Percentiles rank a stretch among this genome's conserved stretches.
Evolutionary conservation across 2,888 invertebrate genomes (phyloP).

Genomic region (Branchellion lobata): DNA sequence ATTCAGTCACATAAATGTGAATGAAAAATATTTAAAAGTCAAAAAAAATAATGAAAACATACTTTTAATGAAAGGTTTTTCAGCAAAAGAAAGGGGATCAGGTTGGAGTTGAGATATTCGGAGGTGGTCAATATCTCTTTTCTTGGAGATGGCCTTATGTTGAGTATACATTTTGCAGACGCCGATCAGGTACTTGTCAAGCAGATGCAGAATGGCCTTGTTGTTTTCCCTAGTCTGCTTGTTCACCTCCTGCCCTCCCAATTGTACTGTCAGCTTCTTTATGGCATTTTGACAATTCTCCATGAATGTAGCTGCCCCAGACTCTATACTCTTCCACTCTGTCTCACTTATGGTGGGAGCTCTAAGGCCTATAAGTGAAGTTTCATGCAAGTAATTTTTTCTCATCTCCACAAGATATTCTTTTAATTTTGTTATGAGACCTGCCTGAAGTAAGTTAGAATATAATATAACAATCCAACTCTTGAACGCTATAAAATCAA

Average conservation of each 20-base stretch:
- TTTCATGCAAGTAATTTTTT: conserved; percentile 76
- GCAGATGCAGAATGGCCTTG: conserved; percentile 73
- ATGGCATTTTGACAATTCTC: conserved; percentile 77
- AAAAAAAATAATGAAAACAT: too few relatives aligned
- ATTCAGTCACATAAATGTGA: too few relatives aligned
- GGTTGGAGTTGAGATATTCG: conserved; percentile 66
- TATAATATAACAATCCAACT: too few relatives aligned
- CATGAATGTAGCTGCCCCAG: conserved; percentile 80
- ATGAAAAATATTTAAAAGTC: too few relatives aligned
- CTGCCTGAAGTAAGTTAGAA: conserved; percentile 65
- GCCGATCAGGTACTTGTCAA: conserved; percentile 74
- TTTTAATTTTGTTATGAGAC: conserved; percentile 75
- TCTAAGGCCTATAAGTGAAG: conserved; percentile 59
- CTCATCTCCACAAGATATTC: conserved; percentile 80
- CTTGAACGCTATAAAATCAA: too few relatives aligned
- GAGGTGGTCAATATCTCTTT: conserved; percentile 79
- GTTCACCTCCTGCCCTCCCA: conserved; percentile 55
- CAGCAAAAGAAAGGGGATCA: neutral
- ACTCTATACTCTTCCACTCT: conserved; percentile 83
- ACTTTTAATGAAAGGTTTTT: neutral
- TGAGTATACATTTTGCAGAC: conserved; percentile 85
- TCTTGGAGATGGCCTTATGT: conserved; percentile 81
- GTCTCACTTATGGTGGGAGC: conserved; percentile 75
- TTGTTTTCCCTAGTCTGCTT: conserved; percentile 76
- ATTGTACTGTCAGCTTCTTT: conserved; percentile 74